These are phyloP conservation scores for Malthinus seriepunctatus DNA, from an alignment of 2,888 invertebrate species.

Conservation along the genomic window DNA sequence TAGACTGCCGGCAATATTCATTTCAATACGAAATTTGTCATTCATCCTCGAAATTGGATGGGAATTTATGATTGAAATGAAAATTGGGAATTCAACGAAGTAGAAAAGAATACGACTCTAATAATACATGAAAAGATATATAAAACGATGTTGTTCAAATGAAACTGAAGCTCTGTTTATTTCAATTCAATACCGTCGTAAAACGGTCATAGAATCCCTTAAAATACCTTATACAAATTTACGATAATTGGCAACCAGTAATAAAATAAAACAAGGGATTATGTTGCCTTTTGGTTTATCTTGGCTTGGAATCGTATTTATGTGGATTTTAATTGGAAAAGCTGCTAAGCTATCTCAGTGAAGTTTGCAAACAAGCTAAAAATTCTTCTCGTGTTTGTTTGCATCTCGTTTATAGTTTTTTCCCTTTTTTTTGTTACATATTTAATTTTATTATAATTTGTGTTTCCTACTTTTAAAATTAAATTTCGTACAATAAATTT, in stretches of 20 bases:
- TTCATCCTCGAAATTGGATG: conserved; percentile 56
- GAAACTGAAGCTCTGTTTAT: conserved; percentile 40
- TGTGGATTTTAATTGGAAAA: conserved; percentile 32
- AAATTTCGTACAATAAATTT: too few species aligned
- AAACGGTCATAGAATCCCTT: conserved; percentile 43
- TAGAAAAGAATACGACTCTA: conserved; percentile 51
- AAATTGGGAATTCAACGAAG: conserved; percentile 49
- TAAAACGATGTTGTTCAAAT: conserved; percentile 31
- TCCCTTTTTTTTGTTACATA: conserved; percentile 10
- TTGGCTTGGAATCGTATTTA: conserved; percentile 28
- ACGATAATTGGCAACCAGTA: conserved; percentile 44
- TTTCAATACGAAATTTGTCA: conserved; percentile 55
- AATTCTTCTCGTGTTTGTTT: conserved; percentile 28
- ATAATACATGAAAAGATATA: conserved; percentile 47
- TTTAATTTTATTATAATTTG: conserved; percentile 10
- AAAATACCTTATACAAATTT: conserved; percentile 46
- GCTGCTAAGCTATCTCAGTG: conserved; percentile 29
- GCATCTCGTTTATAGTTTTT: conserved; percentile 27
- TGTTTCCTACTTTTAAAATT: background rate
- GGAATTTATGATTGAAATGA: conserved; percentile 57
- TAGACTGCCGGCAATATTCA: conserved; percentile 53
- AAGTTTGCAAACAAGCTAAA: conserved; percentile 30
- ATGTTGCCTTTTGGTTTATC: conserved; percentile 41
- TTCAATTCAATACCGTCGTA: conserved; percentile 43
- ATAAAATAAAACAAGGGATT: conserved; percentile 47